A percentile compares a stretch with the other conserved stretches of the same genome.
Conservation (phyloP, 2,888 invertebrate genomes). For the Chelonus formosanus region DNA sequence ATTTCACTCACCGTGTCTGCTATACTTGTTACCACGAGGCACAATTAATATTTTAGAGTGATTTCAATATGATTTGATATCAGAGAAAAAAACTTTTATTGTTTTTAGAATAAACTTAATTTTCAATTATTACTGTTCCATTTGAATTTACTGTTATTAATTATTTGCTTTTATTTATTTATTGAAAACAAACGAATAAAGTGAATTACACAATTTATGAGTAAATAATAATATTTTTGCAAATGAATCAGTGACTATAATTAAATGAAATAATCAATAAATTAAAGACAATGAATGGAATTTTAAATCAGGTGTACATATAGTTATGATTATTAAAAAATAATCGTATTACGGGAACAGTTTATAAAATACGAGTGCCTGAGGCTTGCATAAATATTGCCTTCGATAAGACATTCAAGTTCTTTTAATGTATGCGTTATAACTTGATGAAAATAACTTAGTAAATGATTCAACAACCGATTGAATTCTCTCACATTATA, state of each 20-base stretch:
- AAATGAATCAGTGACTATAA: no score
- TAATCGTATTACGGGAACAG: conserved; percentile 20
- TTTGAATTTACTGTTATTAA: no score
- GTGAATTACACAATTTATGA: no score
- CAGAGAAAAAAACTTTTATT: no score
- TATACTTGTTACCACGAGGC: not conserved
- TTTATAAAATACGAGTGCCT: conserved; percentile 31
- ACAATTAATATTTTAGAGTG: not conserved
- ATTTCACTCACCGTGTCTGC: conserved; percentile 33
- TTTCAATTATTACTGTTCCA: no score
- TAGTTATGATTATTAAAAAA: conserved; percentile 38
- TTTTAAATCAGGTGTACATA: conserved; percentile 58
- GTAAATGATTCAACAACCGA: conserved; percentile 28
- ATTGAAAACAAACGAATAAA: no score
- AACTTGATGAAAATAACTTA: conserved; percentile 19
- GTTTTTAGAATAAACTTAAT: no score
- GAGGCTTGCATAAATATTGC: conserved; percentile 24
- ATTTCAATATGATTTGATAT: no score
- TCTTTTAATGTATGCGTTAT: conserved; percentile 18
- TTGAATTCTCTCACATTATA: conserved; percentile 35
- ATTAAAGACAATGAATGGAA: conserved; percentile 55
- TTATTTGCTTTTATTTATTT: no score
- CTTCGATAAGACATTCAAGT: conserved; percentile 27
- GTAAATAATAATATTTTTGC: no score
- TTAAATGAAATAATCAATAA: conserved; percentile 12